These are phyloP conservation scores for Myotis davidii DNA, from an alignment of 2,113 vertebrate genomes.

Conservation along the genomic window DNA sequence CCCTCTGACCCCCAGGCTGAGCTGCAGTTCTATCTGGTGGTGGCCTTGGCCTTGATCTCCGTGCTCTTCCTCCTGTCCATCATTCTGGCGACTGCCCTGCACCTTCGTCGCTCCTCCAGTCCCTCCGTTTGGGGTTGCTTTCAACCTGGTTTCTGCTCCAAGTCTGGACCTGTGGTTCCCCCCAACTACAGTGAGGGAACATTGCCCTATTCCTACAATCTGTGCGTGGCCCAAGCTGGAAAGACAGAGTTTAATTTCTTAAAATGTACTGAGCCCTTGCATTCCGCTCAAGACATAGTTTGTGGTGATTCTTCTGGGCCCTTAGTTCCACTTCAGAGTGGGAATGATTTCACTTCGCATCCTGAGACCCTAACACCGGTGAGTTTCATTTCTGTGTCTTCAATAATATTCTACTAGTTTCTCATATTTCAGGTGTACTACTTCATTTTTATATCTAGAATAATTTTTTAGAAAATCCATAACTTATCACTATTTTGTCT, in stretches of 20 bases:
- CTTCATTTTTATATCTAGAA: neutral
- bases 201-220: constrained; percentile 82
- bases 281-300: constrained; percentile 58
- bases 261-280: constrained; percentile 43
- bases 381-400: constrained; percentile 58
- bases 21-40: constrained; percentile 75
- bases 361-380: constrained; percentile 66
- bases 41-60: constrained; percentile 69
- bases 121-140: constrained; percentile 57
- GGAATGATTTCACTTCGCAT: constrained; percentile 46
- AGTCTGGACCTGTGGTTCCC: constrained; percentile 30
- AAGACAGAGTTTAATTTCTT: constrained; percentile 78
- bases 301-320: constrained; percentile 53
- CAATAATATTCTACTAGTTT: neutral
- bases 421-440: neutral
- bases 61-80: constrained; percentile 77
- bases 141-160: constrained; percentile 54
- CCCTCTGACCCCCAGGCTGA: constrained; percentile 37
- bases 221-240: constrained; percentile 66
- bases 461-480: constrained; percentile 8
- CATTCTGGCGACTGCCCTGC: constrained; percentile 67
- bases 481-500: neutral
- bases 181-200: constrained; percentile 78
- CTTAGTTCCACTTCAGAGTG: constrained; percentile 62
- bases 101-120: constrained; percentile 50